Percentiles rank a stretch among this genome's conserved stretches.
Evolutionary conservation across 2,113 vertebrate genomes (phyloP).

Genomic region (Clarias gariepinus): DNA sequence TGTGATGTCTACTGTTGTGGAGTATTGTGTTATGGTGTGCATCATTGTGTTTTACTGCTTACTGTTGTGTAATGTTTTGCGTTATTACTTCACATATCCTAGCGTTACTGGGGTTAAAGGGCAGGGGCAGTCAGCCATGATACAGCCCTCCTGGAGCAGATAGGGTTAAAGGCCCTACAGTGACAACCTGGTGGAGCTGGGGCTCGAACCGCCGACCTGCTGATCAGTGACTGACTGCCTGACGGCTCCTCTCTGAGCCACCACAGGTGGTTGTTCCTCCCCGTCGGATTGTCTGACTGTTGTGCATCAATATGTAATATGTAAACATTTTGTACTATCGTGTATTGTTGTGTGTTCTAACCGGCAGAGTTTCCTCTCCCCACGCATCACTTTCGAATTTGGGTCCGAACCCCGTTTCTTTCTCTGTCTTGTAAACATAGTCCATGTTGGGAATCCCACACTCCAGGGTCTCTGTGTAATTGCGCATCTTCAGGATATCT

Average conservation of each 20-base stretch:
- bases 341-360: not conserved
- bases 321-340: not conserved
- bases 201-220: too few species aligned
- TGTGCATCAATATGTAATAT: not conserved
- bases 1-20: not conserved
- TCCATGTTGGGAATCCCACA: conserved; percentile 67
- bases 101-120: too few species aligned
- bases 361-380: too few species aligned
- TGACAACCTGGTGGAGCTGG: too few species aligned
- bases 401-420: not conserved
- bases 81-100: too few species aligned
- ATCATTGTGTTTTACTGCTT: not conserved
- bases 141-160: too few species aligned
- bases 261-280: too few species aligned
- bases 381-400: too few species aligned
- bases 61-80: not conserved
- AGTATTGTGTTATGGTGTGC: not conserved
- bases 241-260: too few species aligned
- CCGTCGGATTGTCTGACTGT: not conserved
- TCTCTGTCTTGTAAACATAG: not conserved
- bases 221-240: too few species aligned
- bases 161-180: too few species aligned
- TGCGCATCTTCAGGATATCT: conserved; percentile 56
- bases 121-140: too few species aligned
- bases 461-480: conserved; percentile 60